Base-by-base conservation (phyloP, 1,140 invertebrate genomes). In the Nasonia giraulti region DNA sequence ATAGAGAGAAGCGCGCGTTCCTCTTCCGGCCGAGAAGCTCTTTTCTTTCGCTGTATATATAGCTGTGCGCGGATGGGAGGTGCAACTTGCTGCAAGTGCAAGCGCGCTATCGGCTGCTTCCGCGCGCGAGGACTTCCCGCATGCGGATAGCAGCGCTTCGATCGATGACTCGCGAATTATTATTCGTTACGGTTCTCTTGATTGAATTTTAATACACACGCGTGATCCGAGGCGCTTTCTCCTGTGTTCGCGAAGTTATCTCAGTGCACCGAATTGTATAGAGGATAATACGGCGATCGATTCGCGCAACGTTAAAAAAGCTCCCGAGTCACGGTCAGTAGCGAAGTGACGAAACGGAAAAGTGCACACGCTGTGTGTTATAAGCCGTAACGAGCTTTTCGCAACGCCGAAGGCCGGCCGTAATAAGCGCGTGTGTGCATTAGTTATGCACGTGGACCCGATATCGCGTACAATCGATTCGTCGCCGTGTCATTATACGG, bases 331-430 rank as follows among this genome's bases (percentile, higher is more conserved):
- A 83, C 10, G 75, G 82, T 20, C 82, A 69, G 71, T 40, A 77
- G 17, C 55, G 55, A 6, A 62, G n/a, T 76, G 37, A 83, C 73
- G 62, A 83, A 77, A 77, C 20, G 62, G 73, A 75, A 77, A 44
- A 68, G 40, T 31, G 82, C 23, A 83, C 1, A 27, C 76, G 68
- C 78, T 78, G 50, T 78, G 31, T n/a, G 27, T 27, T 27, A 27
- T 1, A 83, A 71, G 8, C 66, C 55, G 50, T 83, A 83, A 83
- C 33, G 75, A 83, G 76, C 66, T 73, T 68, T 83, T 83, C 74
- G 50, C 81, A 82, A 76, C 55, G 20, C 4, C 17, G 55, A 62
- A 62, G 55, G 55, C 20, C 55, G 55, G 55, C 55, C 7, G 55
- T 62, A 62, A 62, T 62, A 62, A 62, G 55, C 55, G 55, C 55